Conservation (phyloP, 2,113 vertebrate species). For the Pluvialis apricaria region DNA sequence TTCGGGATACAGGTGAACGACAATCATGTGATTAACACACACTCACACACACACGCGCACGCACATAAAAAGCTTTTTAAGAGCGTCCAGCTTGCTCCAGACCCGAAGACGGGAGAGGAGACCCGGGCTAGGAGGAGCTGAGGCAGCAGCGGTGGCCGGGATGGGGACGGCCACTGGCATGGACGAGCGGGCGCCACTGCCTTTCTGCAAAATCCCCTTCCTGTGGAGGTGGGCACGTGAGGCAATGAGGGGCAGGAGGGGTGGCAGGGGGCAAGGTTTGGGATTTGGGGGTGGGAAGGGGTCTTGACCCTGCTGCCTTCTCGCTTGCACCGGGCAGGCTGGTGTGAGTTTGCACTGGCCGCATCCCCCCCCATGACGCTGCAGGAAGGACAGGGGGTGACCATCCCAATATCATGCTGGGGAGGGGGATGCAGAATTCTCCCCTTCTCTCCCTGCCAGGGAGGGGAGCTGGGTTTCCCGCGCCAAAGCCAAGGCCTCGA, state of each 20-base stretch:
- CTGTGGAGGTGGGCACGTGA: neutral
- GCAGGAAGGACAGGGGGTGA: neutral
- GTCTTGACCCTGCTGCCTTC: neutral
- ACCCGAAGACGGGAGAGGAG: slow-evolving; percentile 70
- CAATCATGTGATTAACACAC: slow-evolving; percentile 85
- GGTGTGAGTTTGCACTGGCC: neutral
- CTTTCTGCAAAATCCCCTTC: slow-evolving; percentile 26
- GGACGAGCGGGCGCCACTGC: neutral
- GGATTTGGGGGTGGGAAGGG: neutral
- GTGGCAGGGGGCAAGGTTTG: neutral
- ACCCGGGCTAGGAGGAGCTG: slow-evolving; percentile 61
- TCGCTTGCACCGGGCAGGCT: neutral
- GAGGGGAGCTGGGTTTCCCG: neutral
- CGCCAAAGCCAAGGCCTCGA: neutral
- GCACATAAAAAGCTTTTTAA: slow-evolving; percentile 81
- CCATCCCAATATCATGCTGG: neutral
- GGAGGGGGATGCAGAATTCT: neutral
- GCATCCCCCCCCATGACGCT: neutral
- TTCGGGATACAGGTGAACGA: slow-evolving; percentile 83
- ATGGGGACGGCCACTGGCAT: neutral
- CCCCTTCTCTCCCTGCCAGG: neutral
- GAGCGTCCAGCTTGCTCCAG: slow-evolving; percentile 77
- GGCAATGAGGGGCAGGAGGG: neutral
- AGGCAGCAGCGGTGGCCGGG: slow-evolving; percentile 8
- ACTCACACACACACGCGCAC: slow-evolving; percentile 60